phyloP scores from a whole-genome alignment of 2,797 vertebrate genomes.

The Sardinella longiceps region DNA sequence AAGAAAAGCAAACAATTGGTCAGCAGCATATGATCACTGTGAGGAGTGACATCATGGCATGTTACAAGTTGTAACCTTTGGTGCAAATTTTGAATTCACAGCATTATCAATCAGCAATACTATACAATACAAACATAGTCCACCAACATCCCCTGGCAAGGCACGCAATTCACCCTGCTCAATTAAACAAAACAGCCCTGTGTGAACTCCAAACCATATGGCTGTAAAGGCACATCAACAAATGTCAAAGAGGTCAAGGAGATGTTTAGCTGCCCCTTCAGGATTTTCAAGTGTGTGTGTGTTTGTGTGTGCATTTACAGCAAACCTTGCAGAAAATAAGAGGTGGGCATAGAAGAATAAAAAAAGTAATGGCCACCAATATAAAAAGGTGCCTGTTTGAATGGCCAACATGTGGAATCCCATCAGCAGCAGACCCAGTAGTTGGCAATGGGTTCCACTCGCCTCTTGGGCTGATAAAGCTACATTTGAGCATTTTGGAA shows the following conservation, averaged over 20 bases:
- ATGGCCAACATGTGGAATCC: neutral
- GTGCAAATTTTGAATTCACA: slow-evolving; percentile 24
- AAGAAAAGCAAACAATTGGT: neutral
- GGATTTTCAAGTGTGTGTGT: slow-evolving; percentile 5
- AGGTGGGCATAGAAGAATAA: neutral
- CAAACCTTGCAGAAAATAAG: neutral
- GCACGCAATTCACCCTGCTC: neutral
- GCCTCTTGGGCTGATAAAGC: neutral
- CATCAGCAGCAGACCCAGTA: neutral
- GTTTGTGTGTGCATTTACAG: too few species aligned
- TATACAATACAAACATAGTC: neutral
- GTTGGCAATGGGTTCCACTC: neutral
- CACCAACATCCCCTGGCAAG: neutral
- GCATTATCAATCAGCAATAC: neutral
- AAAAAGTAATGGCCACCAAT: neutral
- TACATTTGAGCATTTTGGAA: neutral
- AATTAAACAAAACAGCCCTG: neutral
- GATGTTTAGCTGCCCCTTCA: slow-evolving; percentile 9
- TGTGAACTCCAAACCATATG: neutral
- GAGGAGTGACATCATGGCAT: slow-evolving; percentile 9
- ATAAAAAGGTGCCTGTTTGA: neutral
- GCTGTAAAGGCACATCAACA: neutral
- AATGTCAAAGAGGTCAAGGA: neutral
- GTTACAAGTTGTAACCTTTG: slow-evolving; percentile 21
- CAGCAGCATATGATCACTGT: slow-evolving; percentile 6